These are phyloP conservation scores for Steinernema feltiae DNA, from an alignment of 1,140 invertebrate species.

Conservation along the genomic window DNA sequence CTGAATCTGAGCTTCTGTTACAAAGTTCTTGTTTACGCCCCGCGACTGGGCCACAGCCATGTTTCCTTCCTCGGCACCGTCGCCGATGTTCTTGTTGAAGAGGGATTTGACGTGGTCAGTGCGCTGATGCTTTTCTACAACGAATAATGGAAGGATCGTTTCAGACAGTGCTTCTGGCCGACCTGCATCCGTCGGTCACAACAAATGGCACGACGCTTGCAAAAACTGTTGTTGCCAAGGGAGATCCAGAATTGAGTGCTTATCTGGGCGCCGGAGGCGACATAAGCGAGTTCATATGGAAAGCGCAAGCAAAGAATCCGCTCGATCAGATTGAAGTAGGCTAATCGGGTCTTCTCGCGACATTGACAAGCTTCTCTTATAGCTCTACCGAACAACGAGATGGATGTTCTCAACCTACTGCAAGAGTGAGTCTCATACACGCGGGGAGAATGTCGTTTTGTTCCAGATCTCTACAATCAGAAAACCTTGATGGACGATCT, in stretches of 20 bases:
- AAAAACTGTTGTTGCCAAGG: not conserved
- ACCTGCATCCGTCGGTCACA: not conserved
- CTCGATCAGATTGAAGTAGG: not conserved
- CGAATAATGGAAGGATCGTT: no score
- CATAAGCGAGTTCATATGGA: not conserved
- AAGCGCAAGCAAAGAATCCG: not conserved
- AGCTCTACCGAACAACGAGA: not conserved
- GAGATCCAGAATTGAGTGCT: not conserved
- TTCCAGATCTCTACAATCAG: not conserved
- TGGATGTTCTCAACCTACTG: not conserved
- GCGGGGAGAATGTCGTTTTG: constrained; percentile 11
- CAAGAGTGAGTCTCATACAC: not conserved
- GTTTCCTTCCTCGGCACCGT: not conserved
- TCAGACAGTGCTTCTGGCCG: not conserved
- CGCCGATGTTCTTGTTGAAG: not conserved
- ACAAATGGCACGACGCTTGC: not conserved
- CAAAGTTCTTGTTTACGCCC: constrained; percentile 18
- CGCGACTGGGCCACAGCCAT: constrained; percentile 15
- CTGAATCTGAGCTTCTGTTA: not conserved
- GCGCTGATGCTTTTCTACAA: no score
- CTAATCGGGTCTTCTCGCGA: not conserved
- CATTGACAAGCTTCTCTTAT: not conserved
- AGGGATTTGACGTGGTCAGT: not conserved
- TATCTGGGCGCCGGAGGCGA: not conserved
- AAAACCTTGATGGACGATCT: not conserved